Evolutionary conservation across 2,888 invertebrate genomes (phyloP).

Genomic region (Cheiracanthium punctorium): DNA sequence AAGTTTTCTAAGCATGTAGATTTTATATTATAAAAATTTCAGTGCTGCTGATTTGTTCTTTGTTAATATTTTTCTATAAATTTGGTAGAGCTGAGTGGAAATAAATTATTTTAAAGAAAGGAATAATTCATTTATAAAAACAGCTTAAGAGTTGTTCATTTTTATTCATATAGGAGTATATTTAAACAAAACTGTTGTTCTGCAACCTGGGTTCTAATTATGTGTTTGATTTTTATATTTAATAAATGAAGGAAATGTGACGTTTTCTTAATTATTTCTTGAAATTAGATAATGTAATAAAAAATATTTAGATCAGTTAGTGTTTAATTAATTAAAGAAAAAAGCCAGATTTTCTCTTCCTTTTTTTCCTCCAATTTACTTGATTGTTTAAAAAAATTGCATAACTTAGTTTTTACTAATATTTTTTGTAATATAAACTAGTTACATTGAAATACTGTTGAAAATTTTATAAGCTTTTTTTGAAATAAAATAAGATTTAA

Average conservation of each 20-base stretch:
- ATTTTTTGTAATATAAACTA: no score
- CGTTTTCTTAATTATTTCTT: background rate
- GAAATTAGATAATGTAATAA: background rate
- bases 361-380: no score
- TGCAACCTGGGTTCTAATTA: constrained; percentile 6
- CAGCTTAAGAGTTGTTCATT: background rate
- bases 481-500: no score
- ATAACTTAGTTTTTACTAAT: no score
- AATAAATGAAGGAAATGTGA: background rate
- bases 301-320: background rate
- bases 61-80: background rate
- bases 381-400: no score
- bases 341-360: no score
- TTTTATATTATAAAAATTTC: background rate
- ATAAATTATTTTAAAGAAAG: background rate
- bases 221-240: background rate
- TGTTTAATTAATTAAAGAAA: no score
- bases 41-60: background rate
- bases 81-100: background rate
- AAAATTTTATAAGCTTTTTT: no score
- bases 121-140: background rate
- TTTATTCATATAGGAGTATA: background rate
- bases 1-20: background rate
- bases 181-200: background rate
- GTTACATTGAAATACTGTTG: no score